These are phyloP conservation scores for Aldabrachelys gigantea DNA, from an alignment of 2,113 vertebrate genomes.

Conservation along the genomic window DNA sequence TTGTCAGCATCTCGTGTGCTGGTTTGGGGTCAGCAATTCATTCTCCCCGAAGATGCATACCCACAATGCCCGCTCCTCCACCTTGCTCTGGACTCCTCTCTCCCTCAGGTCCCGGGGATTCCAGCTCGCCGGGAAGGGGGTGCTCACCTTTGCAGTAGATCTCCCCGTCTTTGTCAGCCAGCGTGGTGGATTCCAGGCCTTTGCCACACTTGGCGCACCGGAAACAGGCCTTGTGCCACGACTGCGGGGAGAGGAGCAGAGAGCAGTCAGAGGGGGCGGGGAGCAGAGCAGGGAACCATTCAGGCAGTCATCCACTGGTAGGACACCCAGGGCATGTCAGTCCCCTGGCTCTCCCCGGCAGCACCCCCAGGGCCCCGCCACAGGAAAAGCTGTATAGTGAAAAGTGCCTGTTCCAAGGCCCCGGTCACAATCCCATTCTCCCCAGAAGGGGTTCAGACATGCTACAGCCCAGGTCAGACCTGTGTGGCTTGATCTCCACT, in stretches of 20 bases:
- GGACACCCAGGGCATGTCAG: background rate
- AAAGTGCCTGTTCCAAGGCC: background rate
- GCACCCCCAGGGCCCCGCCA: too few species aligned
- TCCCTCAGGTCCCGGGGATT: fast-evolving
- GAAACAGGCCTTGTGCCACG: constrained; percentile 96
- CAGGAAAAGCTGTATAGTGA: background rate
- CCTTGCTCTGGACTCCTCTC: background rate
- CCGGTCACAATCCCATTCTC: background rate
- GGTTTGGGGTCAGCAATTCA: background rate
- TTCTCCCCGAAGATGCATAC: background rate
- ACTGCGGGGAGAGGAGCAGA: constrained; percentile 74
- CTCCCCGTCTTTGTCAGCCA: constrained; percentile 94
- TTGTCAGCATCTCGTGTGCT: background rate
- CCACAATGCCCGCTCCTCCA: too few species aligned
- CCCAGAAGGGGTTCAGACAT: too few species aligned
- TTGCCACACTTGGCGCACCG: constrained; percentile 93
- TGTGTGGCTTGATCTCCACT: background rate
- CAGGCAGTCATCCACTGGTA: background rate
- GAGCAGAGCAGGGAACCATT: background rate
- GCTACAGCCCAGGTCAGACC: background rate
- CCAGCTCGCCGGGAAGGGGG: background rate
- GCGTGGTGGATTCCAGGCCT: constrained; percentile 93
- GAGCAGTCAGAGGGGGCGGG: background rate
- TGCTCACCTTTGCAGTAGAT: constrained; percentile 95
- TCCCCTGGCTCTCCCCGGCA: background rate